These are phyloP conservation scores for Caiman crocodilus DNA, from an alignment of 2,797 vertebrate species.

Conservation along the genomic window DNA sequence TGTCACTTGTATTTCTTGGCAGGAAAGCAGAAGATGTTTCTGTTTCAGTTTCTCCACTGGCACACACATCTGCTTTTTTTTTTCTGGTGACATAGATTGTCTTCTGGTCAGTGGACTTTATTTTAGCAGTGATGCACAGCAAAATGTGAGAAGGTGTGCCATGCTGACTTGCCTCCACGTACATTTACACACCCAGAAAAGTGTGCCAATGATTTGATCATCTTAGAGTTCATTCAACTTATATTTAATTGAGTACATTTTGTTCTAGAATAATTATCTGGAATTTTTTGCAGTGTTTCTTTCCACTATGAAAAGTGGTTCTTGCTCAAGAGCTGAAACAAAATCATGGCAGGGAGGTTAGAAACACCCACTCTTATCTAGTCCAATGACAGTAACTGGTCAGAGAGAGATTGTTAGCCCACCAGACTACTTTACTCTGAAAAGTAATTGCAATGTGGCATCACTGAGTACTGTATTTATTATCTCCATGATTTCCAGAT, in stretches of 20 bases:
- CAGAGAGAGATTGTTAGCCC: background rate
- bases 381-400: background rate
- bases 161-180: background rate
- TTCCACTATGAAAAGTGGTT: background rate
- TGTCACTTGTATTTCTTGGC: background rate
- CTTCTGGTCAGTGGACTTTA: background rate
- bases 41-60: background rate
- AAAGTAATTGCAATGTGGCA: background rate
- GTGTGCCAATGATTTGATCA: background rate
- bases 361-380: background rate
- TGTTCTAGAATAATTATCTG: background rate
- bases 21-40: slow-evolving; percentile 29
- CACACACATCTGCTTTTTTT: too few relatives aligned
- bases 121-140: background rate
- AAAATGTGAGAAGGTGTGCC: background rate
- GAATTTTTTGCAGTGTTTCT: background rate
- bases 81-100: background rate
- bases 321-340: background rate
- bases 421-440: background rate
- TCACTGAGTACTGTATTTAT: background rate
- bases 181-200: background rate
- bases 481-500: background rate
- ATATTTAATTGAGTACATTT: background rate
- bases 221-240: background rate
- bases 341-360: background rate